Percentiles rank a stretch among this genome's conserved stretches.
These are phyloP conservation scores for Poecilobothrus nobilitatus DNA, from an alignment of 2,888 invertebrate species.

Conservation along the genomic window DNA sequence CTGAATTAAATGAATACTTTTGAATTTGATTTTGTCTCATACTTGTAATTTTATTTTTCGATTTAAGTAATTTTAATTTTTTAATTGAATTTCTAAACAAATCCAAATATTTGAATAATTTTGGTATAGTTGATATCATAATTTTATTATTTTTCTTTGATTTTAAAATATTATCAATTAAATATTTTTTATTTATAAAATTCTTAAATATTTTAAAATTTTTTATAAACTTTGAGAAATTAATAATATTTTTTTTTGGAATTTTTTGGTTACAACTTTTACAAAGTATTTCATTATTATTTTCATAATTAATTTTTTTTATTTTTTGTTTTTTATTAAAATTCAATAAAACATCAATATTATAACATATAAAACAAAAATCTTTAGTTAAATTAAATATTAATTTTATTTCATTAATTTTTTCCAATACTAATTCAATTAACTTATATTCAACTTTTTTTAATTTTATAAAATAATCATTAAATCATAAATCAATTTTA, in stretches of 20 bases:
- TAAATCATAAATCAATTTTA: background rate
- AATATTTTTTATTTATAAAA: background rate
- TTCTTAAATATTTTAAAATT: background rate
- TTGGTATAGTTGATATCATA: no score
- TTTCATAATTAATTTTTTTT: background rate
- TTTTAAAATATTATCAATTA: no score
- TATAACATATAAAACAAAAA: background rate
- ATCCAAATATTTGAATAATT: no score
- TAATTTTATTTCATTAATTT: background rate
- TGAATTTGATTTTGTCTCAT: no score
- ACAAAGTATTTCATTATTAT: background rate
- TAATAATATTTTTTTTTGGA: background rate
- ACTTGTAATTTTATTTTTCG: no score
- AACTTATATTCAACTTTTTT: background rate
- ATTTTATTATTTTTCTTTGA: no score
- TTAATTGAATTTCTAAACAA: no score
- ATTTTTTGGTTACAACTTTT: background rate
- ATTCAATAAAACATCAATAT: background rate
- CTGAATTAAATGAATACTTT: no score
- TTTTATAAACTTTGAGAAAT: background rate
- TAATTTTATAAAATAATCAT: background rate
- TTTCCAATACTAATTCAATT: background rate
- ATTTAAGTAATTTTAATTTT: no score
- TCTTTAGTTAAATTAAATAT: background rate
- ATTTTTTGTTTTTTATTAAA: background rate